Conservation (phyloP, 2,888 invertebrate species). For the Lycaena phlaeas region DNA sequence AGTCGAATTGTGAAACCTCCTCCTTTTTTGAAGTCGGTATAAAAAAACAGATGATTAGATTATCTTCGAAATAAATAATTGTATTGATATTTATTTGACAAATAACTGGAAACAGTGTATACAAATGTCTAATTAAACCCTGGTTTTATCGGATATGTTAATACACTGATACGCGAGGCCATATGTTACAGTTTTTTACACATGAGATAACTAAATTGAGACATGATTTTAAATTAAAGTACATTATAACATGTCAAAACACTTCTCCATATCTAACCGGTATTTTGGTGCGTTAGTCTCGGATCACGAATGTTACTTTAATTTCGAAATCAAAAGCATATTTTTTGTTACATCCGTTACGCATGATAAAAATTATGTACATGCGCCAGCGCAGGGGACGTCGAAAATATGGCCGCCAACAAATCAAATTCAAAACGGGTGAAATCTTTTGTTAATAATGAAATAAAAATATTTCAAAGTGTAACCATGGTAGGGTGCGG, state of each 20-base stretch:
- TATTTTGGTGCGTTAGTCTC: conserved; percentile 2
- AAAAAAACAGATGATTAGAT: too few relatives aligned
- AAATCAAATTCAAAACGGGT: conserved; percentile 69
- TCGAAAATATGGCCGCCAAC: conserved; percentile 60
- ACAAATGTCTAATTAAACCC: not conserved
- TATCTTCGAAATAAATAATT: too few relatives aligned
- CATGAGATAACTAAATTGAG: conserved; percentile 1
- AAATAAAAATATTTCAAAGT: conserved; percentile 61
- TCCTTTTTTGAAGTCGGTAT: too few relatives aligned
- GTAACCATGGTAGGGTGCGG: conserved; percentile 36
- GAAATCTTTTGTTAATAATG: conserved; percentile 69
- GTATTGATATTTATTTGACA: not conserved
- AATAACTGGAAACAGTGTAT: not conserved
- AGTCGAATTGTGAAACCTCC: too few relatives aligned
- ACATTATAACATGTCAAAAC: conserved; percentile 46
- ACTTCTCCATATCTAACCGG: conserved; percentile 26
- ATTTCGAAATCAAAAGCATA: conserved; percentile 22
- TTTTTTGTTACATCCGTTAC: conserved; percentile 38
- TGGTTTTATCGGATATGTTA: not conserved
- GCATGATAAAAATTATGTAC: conserved; percentile 32
- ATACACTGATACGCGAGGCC: not conserved
- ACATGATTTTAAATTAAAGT: conserved; percentile 27
- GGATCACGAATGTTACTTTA: conserved; percentile 14
- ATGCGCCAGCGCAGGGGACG: conserved; percentile 34
- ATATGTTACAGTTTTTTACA: conserved; percentile 11